Percentiles rank a stretch among this genome's conserved stretches.
phyloP scores from a whole-genome alignment of 1,140 invertebrate genomes.

The Bombyx mandarina region DNA sequence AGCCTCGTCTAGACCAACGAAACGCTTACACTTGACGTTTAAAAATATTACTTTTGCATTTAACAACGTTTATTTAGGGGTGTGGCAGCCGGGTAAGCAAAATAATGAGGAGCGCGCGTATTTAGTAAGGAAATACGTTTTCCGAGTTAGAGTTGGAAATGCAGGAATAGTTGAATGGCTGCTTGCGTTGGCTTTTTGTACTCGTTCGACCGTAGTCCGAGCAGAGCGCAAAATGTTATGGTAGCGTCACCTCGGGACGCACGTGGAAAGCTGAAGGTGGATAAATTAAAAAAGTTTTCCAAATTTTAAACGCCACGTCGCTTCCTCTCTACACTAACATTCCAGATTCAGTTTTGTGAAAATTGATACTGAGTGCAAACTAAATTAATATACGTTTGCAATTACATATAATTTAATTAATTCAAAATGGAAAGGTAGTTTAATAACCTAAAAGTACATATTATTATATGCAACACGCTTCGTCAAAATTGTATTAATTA shows the following conservation, averaged over 20 bases:
- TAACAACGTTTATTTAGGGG: slow-evolving; percentile 44
- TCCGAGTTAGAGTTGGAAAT: slow-evolving; percentile 7
- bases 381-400: background rate
- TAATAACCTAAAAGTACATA: no score
- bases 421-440: no score
- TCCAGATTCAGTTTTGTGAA: no score
- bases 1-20: slow-evolving; percentile 11
- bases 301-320: slow-evolving; percentile 12
- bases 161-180: slow-evolving; percentile 16
- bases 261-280: slow-evolving; percentile 12
- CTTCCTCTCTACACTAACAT: slow-evolving; percentile 2
- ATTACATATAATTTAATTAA: no score
- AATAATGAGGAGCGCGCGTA: slow-evolving; percentile 43
- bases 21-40: slow-evolving; percentile 25
- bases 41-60: slow-evolving; percentile 38
- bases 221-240: slow-evolving; percentile 31
- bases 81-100: slow-evolving; percentile 21
- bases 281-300: slow-evolving; percentile 25
- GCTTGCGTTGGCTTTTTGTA: slow-evolving; percentile 26
- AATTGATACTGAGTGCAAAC: background rate
- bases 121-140: slow-evolving; percentile 18
- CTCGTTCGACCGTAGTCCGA: slow-evolving; percentile 24
- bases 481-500: no score
- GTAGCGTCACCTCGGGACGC: slow-evolving; percentile 21
- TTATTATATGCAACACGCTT: no score